Conservation (phyloP, 2,797 vertebrate species). For the Parotocinclus haroldoi region DNA sequence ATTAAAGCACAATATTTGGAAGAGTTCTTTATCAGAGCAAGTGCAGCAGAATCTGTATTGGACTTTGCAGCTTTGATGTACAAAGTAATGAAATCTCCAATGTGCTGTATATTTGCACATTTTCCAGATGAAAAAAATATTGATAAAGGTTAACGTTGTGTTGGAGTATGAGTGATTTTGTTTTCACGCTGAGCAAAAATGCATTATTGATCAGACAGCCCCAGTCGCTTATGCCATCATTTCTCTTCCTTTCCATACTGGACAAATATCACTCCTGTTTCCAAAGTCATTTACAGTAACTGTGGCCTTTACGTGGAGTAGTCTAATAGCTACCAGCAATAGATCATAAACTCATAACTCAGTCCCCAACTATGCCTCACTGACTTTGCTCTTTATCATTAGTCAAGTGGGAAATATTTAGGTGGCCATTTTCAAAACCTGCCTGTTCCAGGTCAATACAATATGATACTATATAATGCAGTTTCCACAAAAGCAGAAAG, state of each 20-base stretch:
- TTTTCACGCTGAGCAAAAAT: slow-evolving; percentile 69
- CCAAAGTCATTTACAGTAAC: slow-evolving; percentile 56
- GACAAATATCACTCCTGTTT: slow-evolving; percentile 70
- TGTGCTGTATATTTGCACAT: neutral
- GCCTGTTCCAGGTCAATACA: slow-evolving; percentile 7
- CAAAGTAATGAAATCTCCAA: slow-evolving; percentile 62
- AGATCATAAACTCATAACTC: slow-evolving; percentile 57
- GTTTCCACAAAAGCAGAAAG: no score
- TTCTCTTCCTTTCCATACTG: slow-evolving; percentile 61
- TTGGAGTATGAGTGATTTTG: slow-evolving; percentile 65
- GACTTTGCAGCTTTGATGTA: slow-evolving; percentile 46
- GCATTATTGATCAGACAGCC: slow-evolving; percentile 74
- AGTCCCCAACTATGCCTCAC: slow-evolving; percentile 55
- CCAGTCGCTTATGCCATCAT: slow-evolving; percentile 65
- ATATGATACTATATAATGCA: neutral
- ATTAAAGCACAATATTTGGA: slow-evolving; percentile 38
- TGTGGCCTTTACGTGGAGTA: slow-evolving; percentile 59
- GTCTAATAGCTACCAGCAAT: slow-evolving; percentile 47
- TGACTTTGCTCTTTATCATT: slow-evolving; percentile 1
- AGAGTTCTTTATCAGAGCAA: neutral
- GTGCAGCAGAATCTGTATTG: neutral
- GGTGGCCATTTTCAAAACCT: neutral
- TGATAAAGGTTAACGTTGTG: slow-evolving; percentile 60
- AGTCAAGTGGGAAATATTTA: neutral
- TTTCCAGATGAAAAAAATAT: slow-evolving; percentile 46